Percentiles rank a stretch among this genome's conserved stretches.
These are phyloP conservation scores for Drosophila leontia DNA, from an alignment of 1,140 invertebrate species.

Conservation along the genomic window DNA sequence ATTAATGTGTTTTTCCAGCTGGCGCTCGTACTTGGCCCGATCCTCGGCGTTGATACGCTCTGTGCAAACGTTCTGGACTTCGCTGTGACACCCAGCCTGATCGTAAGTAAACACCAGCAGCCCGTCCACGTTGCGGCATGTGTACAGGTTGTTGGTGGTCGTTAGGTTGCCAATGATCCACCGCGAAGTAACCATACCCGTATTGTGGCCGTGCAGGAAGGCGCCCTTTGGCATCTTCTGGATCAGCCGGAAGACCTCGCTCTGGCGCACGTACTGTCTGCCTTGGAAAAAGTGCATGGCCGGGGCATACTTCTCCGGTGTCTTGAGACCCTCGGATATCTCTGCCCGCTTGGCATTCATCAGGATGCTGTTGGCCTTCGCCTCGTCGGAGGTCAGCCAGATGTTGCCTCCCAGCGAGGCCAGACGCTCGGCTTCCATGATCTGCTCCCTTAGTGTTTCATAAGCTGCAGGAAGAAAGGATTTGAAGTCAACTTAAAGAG, in stretches of 20 bases:
- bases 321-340: conserved; percentile 73
- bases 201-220: conserved; percentile 90
- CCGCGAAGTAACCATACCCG: conserved; percentile 88
- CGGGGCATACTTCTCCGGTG: conserved; percentile 85
- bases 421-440: conserved; percentile 74
- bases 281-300: conserved; percentile 89
- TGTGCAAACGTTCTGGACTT: conserved; percentile 85
- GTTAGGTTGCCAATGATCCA: conserved; percentile 90
- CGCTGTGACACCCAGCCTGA: conserved; percentile 85
- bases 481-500: background rate
- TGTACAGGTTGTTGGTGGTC: conserved; percentile 89
- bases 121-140: conserved; percentile 86
- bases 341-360: conserved; percentile 81
- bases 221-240: conserved; percentile 90
- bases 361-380: conserved; percentile 78
- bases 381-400: conserved; percentile 75
- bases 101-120: conserved; percentile 84
- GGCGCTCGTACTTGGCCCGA: conserved; percentile 86
- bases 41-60: conserved; percentile 85
- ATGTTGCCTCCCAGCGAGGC: conserved; percentile 72
- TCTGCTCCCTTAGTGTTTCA: conserved; percentile 72
- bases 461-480: conserved; percentile 51
- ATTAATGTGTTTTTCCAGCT: conserved; percentile 87
- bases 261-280: conserved; percentile 87
- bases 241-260: conserved; percentile 90